phyloP scores from a whole-genome alignment of 2,888 invertebrate genomes.

The Euzophera pinguis region DNA sequence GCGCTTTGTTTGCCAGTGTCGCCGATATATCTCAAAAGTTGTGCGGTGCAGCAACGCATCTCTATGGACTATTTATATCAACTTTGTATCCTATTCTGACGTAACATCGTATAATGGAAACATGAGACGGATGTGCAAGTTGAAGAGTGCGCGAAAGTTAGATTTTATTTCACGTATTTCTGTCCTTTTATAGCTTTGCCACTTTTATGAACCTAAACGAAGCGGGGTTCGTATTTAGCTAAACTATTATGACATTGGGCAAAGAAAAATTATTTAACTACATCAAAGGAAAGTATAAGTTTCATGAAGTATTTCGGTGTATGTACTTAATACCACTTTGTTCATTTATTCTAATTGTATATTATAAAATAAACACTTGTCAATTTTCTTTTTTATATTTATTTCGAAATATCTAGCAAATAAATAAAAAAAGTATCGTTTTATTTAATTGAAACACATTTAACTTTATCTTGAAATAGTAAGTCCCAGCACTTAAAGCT shows the following conservation, averaged over 20 bases:
- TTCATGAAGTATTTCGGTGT: too few species aligned
- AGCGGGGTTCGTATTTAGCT: too few species aligned
- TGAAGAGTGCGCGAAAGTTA: neutral
- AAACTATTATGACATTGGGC: too few species aligned
- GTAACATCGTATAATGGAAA: slow-evolving; percentile 1
- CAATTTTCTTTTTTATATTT: too few species aligned
- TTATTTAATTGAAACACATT: slow-evolving; percentile 3
- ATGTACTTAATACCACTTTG: too few species aligned
- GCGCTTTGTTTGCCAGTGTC: slow-evolving; percentile 69
- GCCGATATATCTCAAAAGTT: slow-evolving; percentile 74
- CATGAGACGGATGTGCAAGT: neutral
- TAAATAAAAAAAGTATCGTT: neutral
- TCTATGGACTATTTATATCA: slow-evolving; percentile 30
- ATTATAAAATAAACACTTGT: too few species aligned
- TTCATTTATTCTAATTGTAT: too few species aligned
- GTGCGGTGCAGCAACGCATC: slow-evolving; percentile 56
- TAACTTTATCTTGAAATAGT: slow-evolving; percentile 1
- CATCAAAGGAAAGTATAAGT: too few species aligned
- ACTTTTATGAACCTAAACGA: too few species aligned
- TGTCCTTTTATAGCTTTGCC: neutral
- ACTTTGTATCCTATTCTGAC: slow-evolving; percentile 13
- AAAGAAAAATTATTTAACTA: too few species aligned
- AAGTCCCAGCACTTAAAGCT: slow-evolving; percentile 7
- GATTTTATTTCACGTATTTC: neutral
- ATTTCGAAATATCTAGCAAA: too few species aligned